Evolutionary conservation across 2,888 invertebrate species (phyloP), one percentile per base, ranked within the genome.

Genomic region (Perizoma affinitatum): DNA sequence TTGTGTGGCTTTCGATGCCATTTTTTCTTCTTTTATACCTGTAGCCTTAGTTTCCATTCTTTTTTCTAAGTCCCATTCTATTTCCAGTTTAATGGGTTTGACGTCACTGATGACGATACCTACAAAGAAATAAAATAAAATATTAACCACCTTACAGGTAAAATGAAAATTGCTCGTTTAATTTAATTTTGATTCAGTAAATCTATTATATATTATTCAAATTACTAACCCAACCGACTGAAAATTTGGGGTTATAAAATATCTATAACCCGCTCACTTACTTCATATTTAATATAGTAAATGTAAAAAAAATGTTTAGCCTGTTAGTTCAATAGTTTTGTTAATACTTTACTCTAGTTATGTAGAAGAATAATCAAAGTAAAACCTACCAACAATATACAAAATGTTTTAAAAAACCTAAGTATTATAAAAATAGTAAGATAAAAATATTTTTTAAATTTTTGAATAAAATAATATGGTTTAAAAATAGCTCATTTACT

Each of bases 111-210:
- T 50, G 65, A 65, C 65, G 70, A 67, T 53, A 70, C 70, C 70
- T 70, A 70, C 67, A 70, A 70, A 70, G 68, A 70, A 66, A n/a
- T n/a, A n/a, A n/a, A 70, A 65, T 62, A 66, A 68, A 61, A 65
- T 43, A 64, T 64, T 60, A 70, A 59, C 58, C 58, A 63, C 58
- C 45, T 52, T 46, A 44, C 22, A 58, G 53, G 44, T 38, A 59
- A 45, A 9, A 38, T 7, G 38, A 1, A 38, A 38, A 36, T 10
- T 49, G 5, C n/a, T 54, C 55, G 56, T 41, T 35, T 9, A 53
- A 34, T 48, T 54, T 49, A 44, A 45, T 38, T n/a, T n/a, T 33
- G 34, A 9, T 34, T 33, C 11, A 9, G 51, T 50, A 51, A 42
- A 52, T 42, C 8, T 34, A 34, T 34, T 3, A 36, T n/a, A 36